Base-by-base conservation (phyloP, 2,797 vertebrate genomes). In the Cephalopachus bancanus region DNA sequence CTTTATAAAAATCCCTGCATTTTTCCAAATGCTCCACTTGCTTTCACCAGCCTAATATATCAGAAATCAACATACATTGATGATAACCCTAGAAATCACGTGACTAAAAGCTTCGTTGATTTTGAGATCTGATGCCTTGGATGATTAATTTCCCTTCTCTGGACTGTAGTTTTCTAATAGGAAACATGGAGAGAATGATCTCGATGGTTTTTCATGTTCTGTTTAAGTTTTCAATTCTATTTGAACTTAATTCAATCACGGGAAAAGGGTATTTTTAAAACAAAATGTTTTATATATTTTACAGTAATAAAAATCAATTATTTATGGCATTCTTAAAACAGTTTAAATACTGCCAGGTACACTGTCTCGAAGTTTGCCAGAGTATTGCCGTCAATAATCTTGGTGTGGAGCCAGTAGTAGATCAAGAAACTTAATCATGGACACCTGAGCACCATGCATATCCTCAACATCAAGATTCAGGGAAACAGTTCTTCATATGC, bases 161-260 rank as follows among this genome's bases (percentile, higher is more conserved):
- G 53, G 24, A 64, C 30, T 55, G 7, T 26, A 28, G 37, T 83
- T 79, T 92, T 94, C 33, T 67, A 83, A 83, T 19, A 78, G 37
- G 51, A 91, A 79, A 75, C 76, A 64, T 93, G 30, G 89, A 65
- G 62, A 88, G 1, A 30, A 57, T 76, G 33, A 62, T 60, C 16
- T 64, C n/a, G 15, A n/a, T 94, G 30, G 74, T 89, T 75, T 76
- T 44, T 83, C n/a, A 55, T 79, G 16, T 49, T 94, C 57, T 60
- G 49, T 33, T 90, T 10, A 69, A 44, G 33, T 28, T 84, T 92
- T 78, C 30, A 55, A 60, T 95, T 93, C 37, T 60, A 24, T 59
- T 83, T 89, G 4, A 60, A 28, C 64, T 69, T 74, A 87, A 67
- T 55, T 83, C 15, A 37, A 19, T 85, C n/a, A 30, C 65, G 16